phyloP scores from a whole-genome alignment of 2,113 vertebrate species.

The Grallaria varia region DNA sequence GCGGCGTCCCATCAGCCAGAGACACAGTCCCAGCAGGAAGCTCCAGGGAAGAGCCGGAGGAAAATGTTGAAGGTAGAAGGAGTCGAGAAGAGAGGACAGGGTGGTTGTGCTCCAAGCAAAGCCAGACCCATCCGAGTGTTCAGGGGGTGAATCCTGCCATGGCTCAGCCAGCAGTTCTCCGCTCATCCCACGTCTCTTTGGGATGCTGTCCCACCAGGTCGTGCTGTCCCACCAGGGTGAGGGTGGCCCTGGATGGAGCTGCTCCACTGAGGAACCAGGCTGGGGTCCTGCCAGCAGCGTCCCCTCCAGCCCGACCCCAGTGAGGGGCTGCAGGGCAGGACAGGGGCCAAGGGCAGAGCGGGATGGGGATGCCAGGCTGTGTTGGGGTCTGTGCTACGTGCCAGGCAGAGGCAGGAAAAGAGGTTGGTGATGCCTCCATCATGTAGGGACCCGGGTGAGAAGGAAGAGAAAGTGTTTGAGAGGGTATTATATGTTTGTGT shows the following conservation, averaged over 20 bases:
- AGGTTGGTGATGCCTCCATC: not conserved
- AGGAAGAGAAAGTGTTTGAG: not conserved
- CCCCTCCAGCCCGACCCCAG: not conserved
- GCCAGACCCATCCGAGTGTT: not conserved
- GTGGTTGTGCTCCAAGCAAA: not conserved
- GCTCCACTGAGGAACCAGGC: not conserved
- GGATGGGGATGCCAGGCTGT: not conserved
- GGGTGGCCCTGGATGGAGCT: not conserved
- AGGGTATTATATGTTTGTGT: not conserved
- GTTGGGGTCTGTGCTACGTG: rapidly evolving
- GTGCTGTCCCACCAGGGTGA: rapidly evolving
- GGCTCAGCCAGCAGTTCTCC: not conserved
- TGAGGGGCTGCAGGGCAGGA: not conserved
- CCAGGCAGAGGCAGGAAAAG: not conserved
- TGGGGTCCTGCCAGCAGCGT: not conserved
- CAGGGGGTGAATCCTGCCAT: not conserved
- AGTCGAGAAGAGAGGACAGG: not conserved
- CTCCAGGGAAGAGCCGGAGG: not conserved
- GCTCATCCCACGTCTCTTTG: not conserved
- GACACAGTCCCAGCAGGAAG: not conserved
- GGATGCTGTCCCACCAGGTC: rapidly evolving
- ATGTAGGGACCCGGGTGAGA: not conserved
- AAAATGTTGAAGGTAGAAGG: not conserved
- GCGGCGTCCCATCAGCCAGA: too few species aligned
- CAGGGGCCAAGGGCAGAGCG: not conserved